Percentiles rank a stretch among this genome's conserved stretches.
These are phyloP conservation scores for Stigmatopora argus DNA, from an alignment of 2,113 vertebrate genomes.

Conservation along the genomic window DNA sequence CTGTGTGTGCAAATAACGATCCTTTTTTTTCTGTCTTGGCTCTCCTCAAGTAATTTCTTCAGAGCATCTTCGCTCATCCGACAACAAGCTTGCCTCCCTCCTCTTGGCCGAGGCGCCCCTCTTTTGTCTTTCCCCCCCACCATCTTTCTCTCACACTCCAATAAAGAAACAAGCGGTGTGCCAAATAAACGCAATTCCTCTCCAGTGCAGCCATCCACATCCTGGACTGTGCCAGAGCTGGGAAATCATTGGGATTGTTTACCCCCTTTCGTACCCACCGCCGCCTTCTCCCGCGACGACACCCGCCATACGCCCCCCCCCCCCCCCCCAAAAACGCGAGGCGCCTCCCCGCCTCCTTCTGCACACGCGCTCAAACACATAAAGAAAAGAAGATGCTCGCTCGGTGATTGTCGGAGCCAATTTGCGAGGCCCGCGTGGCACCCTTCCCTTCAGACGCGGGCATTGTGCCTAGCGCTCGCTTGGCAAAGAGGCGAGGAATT, in stretches of 20 bases:
- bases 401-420: slow-evolving; percentile 75
- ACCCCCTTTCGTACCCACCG: slow-evolving; percentile 22
- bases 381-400: slow-evolving; percentile 52
- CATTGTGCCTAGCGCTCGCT: slow-evolving; percentile 71
- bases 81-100: slow-evolving; percentile 51
- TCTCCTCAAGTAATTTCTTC: slow-evolving; percentile 58
- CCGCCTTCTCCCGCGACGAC: slow-evolving; percentile 13
- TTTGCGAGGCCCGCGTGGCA: slow-evolving; percentile 76
- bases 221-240: slow-evolving; percentile 67
- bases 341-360: slow-evolving; percentile 43
- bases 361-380: slow-evolving; percentile 52
- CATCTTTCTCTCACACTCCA: slow-evolving; percentile 46
- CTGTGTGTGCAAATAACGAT: slow-evolving; percentile 52
- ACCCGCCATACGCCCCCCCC: too few species aligned
- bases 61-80: slow-evolving; percentile 53
- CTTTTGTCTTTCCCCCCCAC: slow-evolving; percentile 17
- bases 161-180: slow-evolving; percentile 64
- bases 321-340: slow-evolving; percentile 10
- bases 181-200: slow-evolving; percentile 65
- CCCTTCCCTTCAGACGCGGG: slow-evolving; percentile 75
- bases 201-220: slow-evolving; percentile 70
- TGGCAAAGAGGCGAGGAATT: slow-evolving; percentile 74
- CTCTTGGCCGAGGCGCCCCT: not conserved
- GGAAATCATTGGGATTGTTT: slow-evolving; percentile 69
- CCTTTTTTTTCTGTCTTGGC: slow-evolving; percentile 45